Conservation (phyloP, 1,140 invertebrate species). For the Notospermus geniculatus region DNA sequence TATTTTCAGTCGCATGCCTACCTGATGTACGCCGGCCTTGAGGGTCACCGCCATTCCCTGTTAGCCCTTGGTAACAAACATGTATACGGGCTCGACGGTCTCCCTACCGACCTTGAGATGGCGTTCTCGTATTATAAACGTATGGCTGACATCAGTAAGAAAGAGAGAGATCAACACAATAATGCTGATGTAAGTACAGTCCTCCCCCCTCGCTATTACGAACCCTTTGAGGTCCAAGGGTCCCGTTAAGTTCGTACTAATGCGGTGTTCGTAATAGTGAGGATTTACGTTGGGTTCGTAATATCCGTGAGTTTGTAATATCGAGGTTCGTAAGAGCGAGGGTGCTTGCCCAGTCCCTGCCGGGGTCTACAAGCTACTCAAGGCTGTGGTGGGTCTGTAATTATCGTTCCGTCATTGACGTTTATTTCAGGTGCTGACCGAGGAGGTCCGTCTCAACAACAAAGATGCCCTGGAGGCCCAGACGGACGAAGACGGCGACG, state of each 20-base stretch:
- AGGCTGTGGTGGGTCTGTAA: too few species aligned
- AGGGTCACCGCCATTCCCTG: slow-evolving; percentile 31
- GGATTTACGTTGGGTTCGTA: too few species aligned
- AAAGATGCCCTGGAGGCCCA: slow-evolving; percentile 37
- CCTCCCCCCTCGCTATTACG: background rate
- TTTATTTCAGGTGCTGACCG: slow-evolving; percentile 40
- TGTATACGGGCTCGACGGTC: slow-evolving; percentile 35
- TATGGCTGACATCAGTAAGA: slow-evolving; percentile 42
- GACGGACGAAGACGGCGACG: slow-evolving; percentile 51
- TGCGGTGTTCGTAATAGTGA: too few species aligned
- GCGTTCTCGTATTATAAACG: slow-evolving; percentile 47
- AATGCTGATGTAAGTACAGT: slow-evolving; percentile 38
- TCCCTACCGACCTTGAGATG: slow-evolving; percentile 29
- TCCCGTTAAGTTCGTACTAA: too few species aligned
- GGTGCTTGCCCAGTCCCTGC: too few species aligned
- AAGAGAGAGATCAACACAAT: slow-evolving; percentile 39
- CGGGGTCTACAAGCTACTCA: too few species aligned
- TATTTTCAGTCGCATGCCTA: slow-evolving; percentile 15
- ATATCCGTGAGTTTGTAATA: too few species aligned
- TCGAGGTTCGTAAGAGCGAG: too few species aligned
- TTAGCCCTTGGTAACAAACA: slow-evolving; percentile 44
- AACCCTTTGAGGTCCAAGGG: background rate
- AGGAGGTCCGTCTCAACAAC: slow-evolving; percentile 46
- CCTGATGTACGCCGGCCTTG: slow-evolving; percentile 19
- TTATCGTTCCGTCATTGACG: too few species aligned